Conservation (phyloP, 92 coral and sea anemone genomes). For the Epizoanthus illoricatus region DNA sequence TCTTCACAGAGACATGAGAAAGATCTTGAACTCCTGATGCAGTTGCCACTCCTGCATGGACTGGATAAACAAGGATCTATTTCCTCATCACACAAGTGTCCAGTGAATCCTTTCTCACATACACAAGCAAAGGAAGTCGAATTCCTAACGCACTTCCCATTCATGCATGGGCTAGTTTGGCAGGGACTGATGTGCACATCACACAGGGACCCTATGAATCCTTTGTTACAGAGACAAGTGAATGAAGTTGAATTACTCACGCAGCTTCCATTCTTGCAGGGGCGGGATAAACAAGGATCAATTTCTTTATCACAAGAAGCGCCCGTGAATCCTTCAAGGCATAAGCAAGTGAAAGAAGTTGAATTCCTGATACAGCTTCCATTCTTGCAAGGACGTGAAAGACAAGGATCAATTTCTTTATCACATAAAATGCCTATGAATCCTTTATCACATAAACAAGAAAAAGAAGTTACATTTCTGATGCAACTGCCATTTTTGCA, state of each 20-base stretch:
- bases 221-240: constrained; percentile 60
- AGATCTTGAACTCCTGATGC: constrained; percentile 30
- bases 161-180: constrained; percentile 49
- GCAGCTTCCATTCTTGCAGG: constrained; percentile 74
- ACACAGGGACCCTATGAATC: constrained; percentile 56
- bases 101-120: constrained; percentile 63
- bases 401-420: constrained; percentile 48
- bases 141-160: constrained; percentile 45
- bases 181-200: constrained; percentile 47
- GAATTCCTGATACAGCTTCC: constrained; percentile 44
- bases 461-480: constrained; percentile 20
- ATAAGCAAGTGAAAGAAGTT: constrained; percentile 51
- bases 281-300: constrained; percentile 65
- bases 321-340: constrained; percentile 72
- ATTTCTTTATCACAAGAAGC: constrained; percentile 47
- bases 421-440: constrained; percentile 47
- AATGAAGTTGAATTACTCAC: constrained; percentile 41
- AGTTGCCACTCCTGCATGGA: constrained; percentile 81
- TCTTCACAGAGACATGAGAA: constrained; percentile 51
- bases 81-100: constrained; percentile 40
- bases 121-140: constrained; percentile 48
- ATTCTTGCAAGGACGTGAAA: constrained; percentile 49
- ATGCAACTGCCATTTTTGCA: constrained; percentile 69
- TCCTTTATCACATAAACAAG: constrained; percentile 64
- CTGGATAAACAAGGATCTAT: constrained; percentile 49